phyloP scores from a whole-genome alignment of 2,888 invertebrate species.

The Hypsopygia costalis region DNA sequence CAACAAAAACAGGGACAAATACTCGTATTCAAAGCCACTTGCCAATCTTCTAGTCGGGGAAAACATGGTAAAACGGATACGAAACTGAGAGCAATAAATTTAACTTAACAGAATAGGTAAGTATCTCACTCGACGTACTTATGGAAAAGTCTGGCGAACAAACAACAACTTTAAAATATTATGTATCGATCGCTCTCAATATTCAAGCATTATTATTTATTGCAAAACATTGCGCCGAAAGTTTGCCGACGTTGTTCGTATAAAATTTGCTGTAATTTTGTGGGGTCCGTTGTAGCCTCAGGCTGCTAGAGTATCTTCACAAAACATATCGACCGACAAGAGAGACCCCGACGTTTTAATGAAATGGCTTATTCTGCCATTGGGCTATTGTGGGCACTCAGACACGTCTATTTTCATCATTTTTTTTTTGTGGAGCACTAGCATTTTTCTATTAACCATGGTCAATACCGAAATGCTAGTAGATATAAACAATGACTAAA shows the following conservation, averaged over 20 bases:
- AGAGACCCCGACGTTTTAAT: too few species aligned
- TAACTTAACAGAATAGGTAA: conserved; percentile 10
- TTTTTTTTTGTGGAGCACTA: too few species aligned
- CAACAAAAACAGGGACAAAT: conserved; percentile 2
- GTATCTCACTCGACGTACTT: conserved; percentile 7
- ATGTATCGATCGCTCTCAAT: conserved; percentile 44
- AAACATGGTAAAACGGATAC: conserved; percentile 1
- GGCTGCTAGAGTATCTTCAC: background rate
- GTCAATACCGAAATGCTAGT: too few species aligned
- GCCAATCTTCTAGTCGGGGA: conserved; percentile 1
- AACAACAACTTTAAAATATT: conserved; percentile 46
- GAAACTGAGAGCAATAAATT: conserved; percentile 6
- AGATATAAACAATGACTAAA: too few species aligned
- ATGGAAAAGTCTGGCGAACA: conserved; percentile 19
- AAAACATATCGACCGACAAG: too few species aligned
- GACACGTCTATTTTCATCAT: too few species aligned
- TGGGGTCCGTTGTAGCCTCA: conserved; percentile 33
- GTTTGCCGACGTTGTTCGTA: conserved; percentile 42
- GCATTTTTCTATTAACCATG: too few species aligned
- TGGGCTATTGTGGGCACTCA: too few species aligned
- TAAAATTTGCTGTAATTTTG: conserved; percentile 57
- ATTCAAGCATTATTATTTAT: conserved; percentile 56
- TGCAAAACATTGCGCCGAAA: conserved; percentile 47
- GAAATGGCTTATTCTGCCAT: too few species aligned
- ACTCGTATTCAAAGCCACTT: background rate